Base-by-base conservation (phyloP, 2,113 vertebrate genomes). In the Ondatra zibethicus region DNA sequence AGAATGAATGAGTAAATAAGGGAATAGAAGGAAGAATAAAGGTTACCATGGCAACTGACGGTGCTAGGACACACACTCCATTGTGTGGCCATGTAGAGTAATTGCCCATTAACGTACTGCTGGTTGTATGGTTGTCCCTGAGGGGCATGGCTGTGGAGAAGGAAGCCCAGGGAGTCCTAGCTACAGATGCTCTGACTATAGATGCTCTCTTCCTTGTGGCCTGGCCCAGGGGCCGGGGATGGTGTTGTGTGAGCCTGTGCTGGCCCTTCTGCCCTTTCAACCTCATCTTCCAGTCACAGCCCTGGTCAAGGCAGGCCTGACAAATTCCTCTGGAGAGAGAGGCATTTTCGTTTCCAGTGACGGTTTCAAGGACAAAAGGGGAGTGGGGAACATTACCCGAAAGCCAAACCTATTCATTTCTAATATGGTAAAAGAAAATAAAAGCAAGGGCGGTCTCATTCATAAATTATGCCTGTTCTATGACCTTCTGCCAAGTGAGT, bases 401-500 rank as follows among this genome's bases (percentile, higher is more conserved):
- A 89, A 96, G 33, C 45, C 77, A 45, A 33, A 47, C 25, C 70
- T 89, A 66, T 88, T 77, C 80, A 89, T 90, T 80, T 92, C n/a
- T 25, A 39, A 61, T 7, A 93, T 87, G 77, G 91, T 78, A 84
- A 73, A 80, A 63, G 90, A 88, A 91, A 91, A 88, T 92, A 81
- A 61, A 68, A 94, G 65, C 45, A 33, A 72, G 77, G 42, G 1
- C 31, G 39, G 89, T 19, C 21, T 75, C 61, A 88, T 75, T 96
- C 50, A 73, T 94, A 77, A 96, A 96, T 92, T 36, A 70, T 95
- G 80, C 21, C 81, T 55, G 33, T 93, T 61, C 33, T 88, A 27
- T 50, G 92, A 77, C 42, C 94, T 97, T 93, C 91, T 58, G 19
- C 68, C 76, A 5, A 77, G 80, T 6, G 10, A 72, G 55, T 88